Evolutionary conservation across 2,888 invertebrate genomes (phyloP).

Genomic region (Caenorhabditis sp.): DNA sequence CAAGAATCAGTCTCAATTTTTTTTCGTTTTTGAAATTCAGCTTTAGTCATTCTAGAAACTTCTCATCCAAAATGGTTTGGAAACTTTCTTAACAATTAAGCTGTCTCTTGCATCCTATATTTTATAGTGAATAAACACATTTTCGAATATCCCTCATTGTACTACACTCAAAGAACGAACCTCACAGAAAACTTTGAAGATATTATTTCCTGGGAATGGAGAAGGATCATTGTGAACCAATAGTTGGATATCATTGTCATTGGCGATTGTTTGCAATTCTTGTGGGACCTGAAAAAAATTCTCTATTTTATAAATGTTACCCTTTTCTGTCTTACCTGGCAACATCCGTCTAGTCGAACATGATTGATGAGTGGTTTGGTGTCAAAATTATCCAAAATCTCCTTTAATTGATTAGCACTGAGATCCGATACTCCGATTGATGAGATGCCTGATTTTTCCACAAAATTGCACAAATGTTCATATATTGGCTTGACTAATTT

Average conservation of each 20-base stretch:
- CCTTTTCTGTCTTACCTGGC: conserved; percentile 57
- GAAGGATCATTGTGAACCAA: conserved; percentile 93
- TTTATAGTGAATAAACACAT: too few species aligned
- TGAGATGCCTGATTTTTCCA: conserved; percentile 57
- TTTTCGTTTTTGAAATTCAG: too few species aligned
- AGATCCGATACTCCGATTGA: conserved; percentile 69
- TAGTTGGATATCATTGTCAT: conserved; percentile 86
- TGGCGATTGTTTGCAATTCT: conserved; percentile 86
- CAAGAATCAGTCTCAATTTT: too few species aligned
- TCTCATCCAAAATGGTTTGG: too few species aligned
- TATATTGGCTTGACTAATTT: conserved; percentile 54
- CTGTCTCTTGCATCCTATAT: too few species aligned
- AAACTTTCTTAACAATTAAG: too few species aligned
- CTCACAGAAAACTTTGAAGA: conserved; percentile 60
- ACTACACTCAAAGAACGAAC: conserved; percentile 3
- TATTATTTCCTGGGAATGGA: conserved; percentile 67
- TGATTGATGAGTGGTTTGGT: conserved; percentile 67
- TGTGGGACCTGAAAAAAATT: conserved; percentile 79
- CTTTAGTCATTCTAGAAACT: too few species aligned
- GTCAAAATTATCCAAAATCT: conserved; percentile 39
- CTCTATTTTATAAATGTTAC: background rate
- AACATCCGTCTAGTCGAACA: conserved; percentile 67
- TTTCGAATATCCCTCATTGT: conserved; percentile 1
- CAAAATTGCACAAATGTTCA: conserved; percentile 51
- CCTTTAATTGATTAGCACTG: conserved; percentile 52